Conservation (phyloP, 2,888 invertebrate genomes). For the Limnephilus lunatus region DNA sequence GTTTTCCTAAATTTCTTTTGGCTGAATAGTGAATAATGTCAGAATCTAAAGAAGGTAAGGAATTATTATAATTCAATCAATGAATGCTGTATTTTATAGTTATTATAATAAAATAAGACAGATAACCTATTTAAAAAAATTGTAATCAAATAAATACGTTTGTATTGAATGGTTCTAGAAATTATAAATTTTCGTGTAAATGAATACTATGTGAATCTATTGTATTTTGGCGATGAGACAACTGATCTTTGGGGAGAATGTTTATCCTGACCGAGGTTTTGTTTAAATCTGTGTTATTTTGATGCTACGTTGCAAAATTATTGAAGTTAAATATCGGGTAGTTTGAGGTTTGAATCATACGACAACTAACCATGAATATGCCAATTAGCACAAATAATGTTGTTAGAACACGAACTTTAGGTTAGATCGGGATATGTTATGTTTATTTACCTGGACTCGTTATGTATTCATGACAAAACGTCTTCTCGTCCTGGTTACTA, state of each 20-base stretch:
- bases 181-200: not conserved
- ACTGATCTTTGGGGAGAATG: not conserved
- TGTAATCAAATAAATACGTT: not conserved
- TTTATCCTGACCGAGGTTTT: not conserved
- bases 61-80: conserved; percentile 7
- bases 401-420: not conserved
- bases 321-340: not conserved
- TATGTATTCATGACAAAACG: not conserved
- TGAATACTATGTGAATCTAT: not conserved
- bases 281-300: not conserved
- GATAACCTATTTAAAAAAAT: not conserved
- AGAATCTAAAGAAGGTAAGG: conserved; percentile 52
- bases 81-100: not conserved
- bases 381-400: not conserved
- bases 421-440: not conserved
- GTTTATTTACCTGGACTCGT: not conserved
- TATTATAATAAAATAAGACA: not conserved
- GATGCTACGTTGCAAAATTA: not conserved
- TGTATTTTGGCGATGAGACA: not conserved
- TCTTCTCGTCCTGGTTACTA: too few relatives aligned
- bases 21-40: conserved; percentile 54
- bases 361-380: not conserved
- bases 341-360: not conserved
- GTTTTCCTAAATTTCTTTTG: conserved; percentile 42
- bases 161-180: not conserved